Conservation (phyloP, 2,888 invertebrate species). For the Polyommatus icarus region DNA sequence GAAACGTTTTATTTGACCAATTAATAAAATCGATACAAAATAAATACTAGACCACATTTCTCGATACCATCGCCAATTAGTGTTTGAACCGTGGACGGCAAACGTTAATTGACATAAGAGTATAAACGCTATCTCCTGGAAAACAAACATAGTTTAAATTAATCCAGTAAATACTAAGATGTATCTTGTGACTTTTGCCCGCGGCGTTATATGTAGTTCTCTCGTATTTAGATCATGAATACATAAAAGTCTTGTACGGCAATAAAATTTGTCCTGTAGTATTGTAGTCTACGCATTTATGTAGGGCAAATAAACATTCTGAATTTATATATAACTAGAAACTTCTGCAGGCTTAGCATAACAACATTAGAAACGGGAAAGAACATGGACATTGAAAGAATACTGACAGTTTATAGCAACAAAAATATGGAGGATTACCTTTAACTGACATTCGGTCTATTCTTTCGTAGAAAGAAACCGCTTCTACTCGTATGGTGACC, state of each 20-base stretch:
- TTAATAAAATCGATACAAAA: neutral
- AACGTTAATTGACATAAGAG: conserved; percentile 16
- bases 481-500: no score
- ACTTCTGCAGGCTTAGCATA: no score
- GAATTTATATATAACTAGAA: no score
- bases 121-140: neutral
- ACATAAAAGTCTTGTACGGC: neutral
- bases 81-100: neutral
- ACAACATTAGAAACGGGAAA: no score
- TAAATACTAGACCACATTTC: conserved; percentile 2
- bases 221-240: neutral
- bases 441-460: no score
- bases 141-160: conserved; percentile 1
- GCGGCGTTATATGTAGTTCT: neutral
- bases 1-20: neutral
- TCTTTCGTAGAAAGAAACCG: no score
- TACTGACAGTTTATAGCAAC: no score
- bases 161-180: neutral
- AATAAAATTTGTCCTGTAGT: neutral
- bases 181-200: neutral
- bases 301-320: neutral
- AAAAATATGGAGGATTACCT: no score
- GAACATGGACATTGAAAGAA: no score
- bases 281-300: neutral
- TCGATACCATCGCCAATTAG: conserved; percentile 9